Conservation (phyloP, 2,888 invertebrate genomes). For the Lordiphosa fenestrarum region DNA sequence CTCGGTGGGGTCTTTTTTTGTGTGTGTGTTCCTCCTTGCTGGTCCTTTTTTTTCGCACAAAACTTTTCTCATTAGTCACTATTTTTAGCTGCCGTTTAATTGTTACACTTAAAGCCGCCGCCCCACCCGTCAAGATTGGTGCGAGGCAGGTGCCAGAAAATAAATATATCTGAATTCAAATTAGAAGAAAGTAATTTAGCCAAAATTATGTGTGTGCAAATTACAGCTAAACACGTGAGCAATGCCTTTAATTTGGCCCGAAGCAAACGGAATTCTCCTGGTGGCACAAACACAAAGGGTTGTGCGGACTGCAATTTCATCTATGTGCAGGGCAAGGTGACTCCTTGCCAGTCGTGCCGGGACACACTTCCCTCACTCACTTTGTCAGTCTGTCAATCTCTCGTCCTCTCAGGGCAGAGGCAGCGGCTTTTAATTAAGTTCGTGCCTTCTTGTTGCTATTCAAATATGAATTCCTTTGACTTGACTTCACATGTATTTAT, state of each 20-base stretch:
- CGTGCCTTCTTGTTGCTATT: conserved; percentile 39
- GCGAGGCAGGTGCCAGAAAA: conserved; percentile 45
- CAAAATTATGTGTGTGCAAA: conserved; percentile 23
- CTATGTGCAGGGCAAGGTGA: conserved; percentile 37
- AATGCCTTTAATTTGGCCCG: conserved; percentile 45
- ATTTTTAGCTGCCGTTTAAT: conserved; percentile 69
- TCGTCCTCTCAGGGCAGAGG: conserved; percentile 9
- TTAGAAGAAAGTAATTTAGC: conserved; percentile 31
- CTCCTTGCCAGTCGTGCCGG: conserved; percentile 17
- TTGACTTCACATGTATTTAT: conserved; percentile 17
- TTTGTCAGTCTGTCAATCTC: conserved; percentile 11
- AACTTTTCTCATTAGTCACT: conserved; percentile 73
- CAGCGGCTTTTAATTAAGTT: conserved; percentile 62
- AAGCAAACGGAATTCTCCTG: conserved; percentile 7
- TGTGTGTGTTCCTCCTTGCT: conserved; percentile 38
- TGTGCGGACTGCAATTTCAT: conserved; percentile 50
- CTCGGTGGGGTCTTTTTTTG: conserved; percentile 7
- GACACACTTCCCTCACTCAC: conserved; percentile 5
- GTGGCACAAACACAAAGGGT: conserved; percentile 7
- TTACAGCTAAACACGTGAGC: conserved; percentile 43
- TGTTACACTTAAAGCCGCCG: conserved; percentile 23
- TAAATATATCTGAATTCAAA: conserved; percentile 27
- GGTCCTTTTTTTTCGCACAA: conserved; percentile 43
- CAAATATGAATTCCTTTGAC: conserved; percentile 48
- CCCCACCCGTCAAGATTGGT: conserved; percentile 46